phyloP scores from a whole-genome alignment of 2,888 invertebrate species.

The Coecobrya sp. region DNA sequence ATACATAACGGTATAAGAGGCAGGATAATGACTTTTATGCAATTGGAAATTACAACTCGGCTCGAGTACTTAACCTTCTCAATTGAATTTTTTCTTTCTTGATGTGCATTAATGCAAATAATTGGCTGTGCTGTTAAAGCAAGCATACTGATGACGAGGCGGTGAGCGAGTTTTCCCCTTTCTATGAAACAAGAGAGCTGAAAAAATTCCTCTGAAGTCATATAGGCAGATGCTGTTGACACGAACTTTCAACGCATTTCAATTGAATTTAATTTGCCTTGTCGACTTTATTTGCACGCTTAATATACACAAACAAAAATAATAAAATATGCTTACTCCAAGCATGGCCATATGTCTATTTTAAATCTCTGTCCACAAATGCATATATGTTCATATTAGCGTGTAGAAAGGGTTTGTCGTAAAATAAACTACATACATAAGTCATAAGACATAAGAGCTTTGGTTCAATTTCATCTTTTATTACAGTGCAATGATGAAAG shows the following conservation, averaged over 20 bases:
- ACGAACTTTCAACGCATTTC: conserved; percentile 36
- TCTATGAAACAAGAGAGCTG: conserved; percentile 1
- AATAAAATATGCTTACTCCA: background rate
- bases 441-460: background rate
- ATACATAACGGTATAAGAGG: no score
- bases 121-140: background rate
- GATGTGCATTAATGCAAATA: background rate
- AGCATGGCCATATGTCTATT: no score
- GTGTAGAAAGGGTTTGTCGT: background rate
- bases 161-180: background rate
- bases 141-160: background rate
- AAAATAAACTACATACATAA: background rate
- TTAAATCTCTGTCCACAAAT: background rate
- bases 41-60: background rate
- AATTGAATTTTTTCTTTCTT: conserved; percentile 3
- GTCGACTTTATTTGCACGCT: conserved; percentile 27
- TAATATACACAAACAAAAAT: conserved; percentile 34
- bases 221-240: background rate
- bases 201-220: background rate
- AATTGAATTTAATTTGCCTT: conserved; percentile 32
- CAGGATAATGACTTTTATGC: background rate
- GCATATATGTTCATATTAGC: background rate
- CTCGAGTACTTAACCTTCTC: background rate
- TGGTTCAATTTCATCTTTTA: background rate
- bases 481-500: background rate